Conservation (phyloP, 2,888 invertebrate genomes). For the Acleris sparsana region DNA sequence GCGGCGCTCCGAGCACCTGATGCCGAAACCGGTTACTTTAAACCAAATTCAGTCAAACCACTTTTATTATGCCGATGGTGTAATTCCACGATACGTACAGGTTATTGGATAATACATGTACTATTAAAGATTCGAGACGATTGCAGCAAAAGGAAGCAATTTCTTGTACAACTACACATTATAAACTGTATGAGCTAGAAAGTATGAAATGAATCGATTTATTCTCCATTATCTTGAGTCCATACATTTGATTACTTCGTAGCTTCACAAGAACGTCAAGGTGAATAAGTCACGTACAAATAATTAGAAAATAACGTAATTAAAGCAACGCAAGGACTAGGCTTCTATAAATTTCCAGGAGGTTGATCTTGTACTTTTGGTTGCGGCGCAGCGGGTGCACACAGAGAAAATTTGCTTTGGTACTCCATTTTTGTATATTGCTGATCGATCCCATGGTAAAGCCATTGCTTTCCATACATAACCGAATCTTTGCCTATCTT, state of each 20-base stretch:
- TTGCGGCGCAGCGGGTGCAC: background rate
- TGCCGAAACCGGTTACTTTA: constrained; percentile 21
- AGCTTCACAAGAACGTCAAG: too few species aligned
- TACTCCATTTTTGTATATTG: constrained; percentile 44
- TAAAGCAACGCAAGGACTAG: too few species aligned
- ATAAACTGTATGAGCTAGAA: background rate
- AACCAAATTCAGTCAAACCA: constrained; percentile 29
- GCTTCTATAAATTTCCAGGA: background rate
- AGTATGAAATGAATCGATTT: background rate
- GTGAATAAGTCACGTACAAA: too few species aligned
- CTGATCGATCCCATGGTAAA: constrained; percentile 43
- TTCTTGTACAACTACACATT: constrained; percentile 6
- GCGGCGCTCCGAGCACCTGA: constrained; percentile 4
- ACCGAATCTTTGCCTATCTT: constrained; percentile 53
- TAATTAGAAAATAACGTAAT: too few species aligned
- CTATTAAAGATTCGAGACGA: constrained; percentile 20
- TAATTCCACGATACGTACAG: constrained; percentile 11
- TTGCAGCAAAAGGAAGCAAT: constrained; percentile 15
- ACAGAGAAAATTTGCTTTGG: constrained; percentile 47
- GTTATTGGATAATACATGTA: constrained; percentile 17
- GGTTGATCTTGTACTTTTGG: background rate
- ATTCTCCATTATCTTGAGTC: background rate
- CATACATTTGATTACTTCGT: background rate
- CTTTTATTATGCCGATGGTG: constrained; percentile 21
- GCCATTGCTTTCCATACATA: constrained; percentile 63